Evolutionary conservation across 2,888 invertebrate genomes (phyloP).

Genomic region (Psylliodes chrysocephalus): DNA sequence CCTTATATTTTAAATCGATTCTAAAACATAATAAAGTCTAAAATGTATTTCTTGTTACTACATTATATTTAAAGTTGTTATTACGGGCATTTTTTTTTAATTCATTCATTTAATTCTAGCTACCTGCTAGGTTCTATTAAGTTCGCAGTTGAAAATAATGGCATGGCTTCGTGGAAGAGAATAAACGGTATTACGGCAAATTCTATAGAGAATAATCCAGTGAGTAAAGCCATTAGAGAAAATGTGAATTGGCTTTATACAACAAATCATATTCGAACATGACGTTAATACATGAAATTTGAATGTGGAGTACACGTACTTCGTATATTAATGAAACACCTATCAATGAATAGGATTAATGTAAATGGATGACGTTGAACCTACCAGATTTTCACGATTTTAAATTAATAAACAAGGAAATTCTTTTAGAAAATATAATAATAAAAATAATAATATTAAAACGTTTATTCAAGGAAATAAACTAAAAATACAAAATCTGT

Average conservation of each 20-base stretch:
- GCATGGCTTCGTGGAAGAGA: background rate
- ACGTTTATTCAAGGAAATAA: too few species aligned
- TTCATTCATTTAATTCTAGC: too few species aligned
- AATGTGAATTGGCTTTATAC: background rate
- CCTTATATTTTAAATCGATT: too few species aligned
- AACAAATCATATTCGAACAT: background rate
- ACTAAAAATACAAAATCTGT: too few species aligned
- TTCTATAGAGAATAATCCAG: background rate
- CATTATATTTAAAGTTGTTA: too few species aligned
- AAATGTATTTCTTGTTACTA: too few species aligned
- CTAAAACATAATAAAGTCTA: too few species aligned
- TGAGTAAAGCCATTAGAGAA: background rate
- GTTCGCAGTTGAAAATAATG: background rate
- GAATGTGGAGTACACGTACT: background rate
- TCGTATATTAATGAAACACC: background rate
- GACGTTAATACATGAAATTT: background rate
- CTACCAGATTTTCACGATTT: too few species aligned
- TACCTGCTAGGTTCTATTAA: background rate
- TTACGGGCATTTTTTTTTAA: too few species aligned
- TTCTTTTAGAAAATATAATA: too few species aligned
- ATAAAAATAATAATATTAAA: too few species aligned
- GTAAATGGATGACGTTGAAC: background rate
- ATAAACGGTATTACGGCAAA: background rate
- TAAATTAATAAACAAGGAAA: too few species aligned
- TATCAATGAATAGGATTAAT: background rate